Percentiles rank a stretch among this genome's conserved stretches.
Evolutionary conservation across 1,140 invertebrate genomes (phyloP).

Genomic region (Caenorhabditis briggsae): DNA sequence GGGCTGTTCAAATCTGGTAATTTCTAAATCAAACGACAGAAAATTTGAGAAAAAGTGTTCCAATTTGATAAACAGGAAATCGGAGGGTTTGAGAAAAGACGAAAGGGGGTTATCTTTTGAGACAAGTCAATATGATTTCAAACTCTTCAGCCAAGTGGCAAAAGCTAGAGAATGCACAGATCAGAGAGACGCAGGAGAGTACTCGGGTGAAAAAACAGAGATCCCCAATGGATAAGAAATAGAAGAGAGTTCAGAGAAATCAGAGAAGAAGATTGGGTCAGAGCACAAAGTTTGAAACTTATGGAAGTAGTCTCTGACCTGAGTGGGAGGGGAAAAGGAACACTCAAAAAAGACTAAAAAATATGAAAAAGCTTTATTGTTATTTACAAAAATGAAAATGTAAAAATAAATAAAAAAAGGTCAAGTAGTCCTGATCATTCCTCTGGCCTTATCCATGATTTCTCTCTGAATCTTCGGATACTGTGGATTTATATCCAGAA

Average conservation of each 20-base stretch:
- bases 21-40: background rate
- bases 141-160: constrained; percentile 23
- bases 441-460: constrained; percentile 35
- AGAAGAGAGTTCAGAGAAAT: background rate
- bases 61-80: background rate
- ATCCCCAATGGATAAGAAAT: background rate
- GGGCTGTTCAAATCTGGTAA: too few relatives aligned
- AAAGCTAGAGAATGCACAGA: background rate
- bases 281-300: constrained; percentile 2
- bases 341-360: background rate
- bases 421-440: background rate
- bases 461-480: constrained; percentile 26
- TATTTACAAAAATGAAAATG: background rate
- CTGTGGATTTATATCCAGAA: constrained; percentile 81
- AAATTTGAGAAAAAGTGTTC: background rate
- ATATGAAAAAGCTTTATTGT: background rate
- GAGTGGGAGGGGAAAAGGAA: background rate
- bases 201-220: constrained; percentile 7
- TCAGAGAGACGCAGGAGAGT: background rate
- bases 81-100: too few relatives aligned
- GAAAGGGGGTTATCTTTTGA: background rate
- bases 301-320: background rate
- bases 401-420: background rate
- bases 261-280: background rate
- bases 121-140: constrained; percentile 22